These are phyloP conservation scores for Hylaeus volcanicus DNA, from an alignment of 1,140 invertebrate species.

Conservation along the genomic window DNA sequence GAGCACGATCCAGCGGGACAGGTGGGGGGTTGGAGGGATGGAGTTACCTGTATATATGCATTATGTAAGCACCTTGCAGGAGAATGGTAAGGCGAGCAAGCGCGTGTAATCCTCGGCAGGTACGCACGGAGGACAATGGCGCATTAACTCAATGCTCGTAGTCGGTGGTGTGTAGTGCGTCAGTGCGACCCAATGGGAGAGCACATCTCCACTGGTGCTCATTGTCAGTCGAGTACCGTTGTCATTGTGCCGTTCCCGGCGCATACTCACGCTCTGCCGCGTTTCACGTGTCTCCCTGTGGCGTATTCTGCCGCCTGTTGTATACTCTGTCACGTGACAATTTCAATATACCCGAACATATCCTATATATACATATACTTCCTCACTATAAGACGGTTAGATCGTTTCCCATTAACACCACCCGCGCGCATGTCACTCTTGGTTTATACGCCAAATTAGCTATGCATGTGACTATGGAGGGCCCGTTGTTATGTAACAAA, in stretches of 20 bases:
- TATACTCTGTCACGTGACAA: constrained; percentile 47
- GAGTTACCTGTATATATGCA: not conserved
- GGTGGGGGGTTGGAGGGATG: not conserved
- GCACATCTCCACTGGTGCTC: constrained; percentile 53
- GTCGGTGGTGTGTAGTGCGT: constrained; percentile 35
- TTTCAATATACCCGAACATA: constrained; percentile 53
- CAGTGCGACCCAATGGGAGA: constrained; percentile 60
- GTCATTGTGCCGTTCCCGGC: constrained; percentile 54
- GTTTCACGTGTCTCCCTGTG: constrained; percentile 40
- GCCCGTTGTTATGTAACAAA: not conserved
- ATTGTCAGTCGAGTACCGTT: constrained; percentile 64
- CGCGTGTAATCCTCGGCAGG: constrained; percentile 58
- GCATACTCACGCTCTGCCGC: constrained; percentile 60
- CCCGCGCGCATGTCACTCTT: not conserved
- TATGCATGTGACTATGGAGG: not conserved
- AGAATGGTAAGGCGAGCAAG: constrained; percentile 34
- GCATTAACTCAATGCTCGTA: constrained; percentile 56
- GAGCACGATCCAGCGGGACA: not conserved
- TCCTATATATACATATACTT: constrained; percentile 4
- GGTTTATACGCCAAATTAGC: not conserved
- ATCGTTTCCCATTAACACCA: constrained; percentile 30
- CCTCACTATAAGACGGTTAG: not conserved
- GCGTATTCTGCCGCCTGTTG: constrained; percentile 16
- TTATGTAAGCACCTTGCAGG: constrained; percentile 51
- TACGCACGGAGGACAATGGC: constrained; percentile 61